Evolutionary conservation across 2,113 vertebrate species (phyloP).

Genomic region (Etheostoma cragini): DNA sequence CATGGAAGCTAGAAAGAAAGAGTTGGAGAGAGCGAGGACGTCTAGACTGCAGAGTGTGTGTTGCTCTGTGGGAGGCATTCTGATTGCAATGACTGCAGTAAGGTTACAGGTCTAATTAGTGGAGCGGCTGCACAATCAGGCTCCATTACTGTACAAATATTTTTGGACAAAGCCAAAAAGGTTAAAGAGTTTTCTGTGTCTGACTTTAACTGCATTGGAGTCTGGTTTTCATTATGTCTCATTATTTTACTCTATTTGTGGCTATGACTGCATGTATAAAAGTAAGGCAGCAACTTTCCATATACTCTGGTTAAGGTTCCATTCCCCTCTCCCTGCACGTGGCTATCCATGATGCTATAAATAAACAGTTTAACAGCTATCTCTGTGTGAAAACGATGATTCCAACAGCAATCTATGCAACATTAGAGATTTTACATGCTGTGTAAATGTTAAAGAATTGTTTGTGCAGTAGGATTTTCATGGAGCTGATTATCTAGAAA

Average conservation of each 20-base stretch:
- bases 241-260: neutral
- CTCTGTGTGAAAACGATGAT: neutral
- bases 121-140: constrained; percentile 51
- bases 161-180: constrained; percentile 46
- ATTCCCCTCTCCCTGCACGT: neutral
- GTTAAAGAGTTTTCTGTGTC: constrained; percentile 41
- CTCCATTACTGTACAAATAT: constrained; percentile 40
- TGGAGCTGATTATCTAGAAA: no score
- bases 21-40: constrained; percentile 38
- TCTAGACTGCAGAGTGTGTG: constrained; percentile 42
- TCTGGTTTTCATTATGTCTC: constrained; percentile 27
- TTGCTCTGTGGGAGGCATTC: constrained; percentile 48
- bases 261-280: neutral
- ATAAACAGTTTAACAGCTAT: neutral
- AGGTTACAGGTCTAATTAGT: constrained; percentile 71
- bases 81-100: constrained; percentile 67
- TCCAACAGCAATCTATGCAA: neutral
- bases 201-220: neutral
- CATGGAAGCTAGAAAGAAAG: constrained; percentile 6
- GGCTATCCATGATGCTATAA: neutral
- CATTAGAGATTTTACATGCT: neutral
- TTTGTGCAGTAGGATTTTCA: no score
- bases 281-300: neutral
- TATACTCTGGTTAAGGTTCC: neutral
- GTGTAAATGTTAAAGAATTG: neutral